phyloP scores from a whole-genome alignment of 2,113 vertebrate genomes.

The Zapornia atra region DNA sequence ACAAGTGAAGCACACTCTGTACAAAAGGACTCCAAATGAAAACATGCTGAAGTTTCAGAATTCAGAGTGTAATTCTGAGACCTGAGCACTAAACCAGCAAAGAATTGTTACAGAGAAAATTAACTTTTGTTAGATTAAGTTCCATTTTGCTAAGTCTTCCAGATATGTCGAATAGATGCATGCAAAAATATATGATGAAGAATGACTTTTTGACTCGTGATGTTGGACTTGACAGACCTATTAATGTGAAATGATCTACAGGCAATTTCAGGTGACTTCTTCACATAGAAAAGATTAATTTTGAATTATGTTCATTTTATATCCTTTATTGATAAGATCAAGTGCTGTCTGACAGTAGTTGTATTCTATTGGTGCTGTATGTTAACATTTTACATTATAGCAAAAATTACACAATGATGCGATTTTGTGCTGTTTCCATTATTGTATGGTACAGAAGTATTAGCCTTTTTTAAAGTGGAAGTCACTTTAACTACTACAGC shows the following conservation, averaged over 20 bases:
- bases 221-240: background rate
- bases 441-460: background rate
- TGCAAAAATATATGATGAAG: background rate
- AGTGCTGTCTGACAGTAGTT: background rate
- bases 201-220: background rate
- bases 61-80: background rate
- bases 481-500: background rate
- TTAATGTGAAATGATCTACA: background rate
- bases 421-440: background rate
- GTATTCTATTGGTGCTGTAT: background rate
- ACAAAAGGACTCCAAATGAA: background rate
- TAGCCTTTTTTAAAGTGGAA: background rate
- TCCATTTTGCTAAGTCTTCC: background rate
- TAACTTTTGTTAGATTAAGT: background rate
- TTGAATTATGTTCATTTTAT: background rate
- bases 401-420: background rate
- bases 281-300: background rate
- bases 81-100: background rate
- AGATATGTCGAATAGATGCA: background rate
- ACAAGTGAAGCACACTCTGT: background rate
- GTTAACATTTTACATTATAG: background rate
- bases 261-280: slow-evolving; percentile 7
- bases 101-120: background rate
- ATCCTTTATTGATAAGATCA: background rate
- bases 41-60: background rate